Base-by-base conservation (phyloP, 2,797 vertebrate species). In the Peromyscus eremicus region DNA sequence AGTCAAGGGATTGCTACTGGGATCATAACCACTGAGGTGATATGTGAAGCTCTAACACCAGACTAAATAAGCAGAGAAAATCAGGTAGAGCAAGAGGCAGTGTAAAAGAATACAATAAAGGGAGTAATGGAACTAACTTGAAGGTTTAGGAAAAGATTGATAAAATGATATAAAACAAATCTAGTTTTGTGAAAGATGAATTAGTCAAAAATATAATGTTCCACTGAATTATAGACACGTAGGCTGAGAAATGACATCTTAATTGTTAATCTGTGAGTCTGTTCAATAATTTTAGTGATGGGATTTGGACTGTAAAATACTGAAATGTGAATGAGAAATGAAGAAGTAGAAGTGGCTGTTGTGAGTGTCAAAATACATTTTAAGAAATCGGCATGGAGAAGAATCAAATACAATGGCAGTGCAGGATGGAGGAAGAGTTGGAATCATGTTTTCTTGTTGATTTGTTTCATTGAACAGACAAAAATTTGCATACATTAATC, bases 321-420 rank as follows among this genome's bases (percentile, higher is more conserved):
- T 92, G 29, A 92, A n/a, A 27, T 62, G 6, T 68, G 66, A 88
- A 68, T 89, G 49, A 81, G 87, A 92, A 91, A 92, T 88, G 43
- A 96, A 91, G 37, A 89, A 68, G 40, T 62, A 55, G 34, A 94
- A 57, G 32, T 25, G 79, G 9, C 37, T 70, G 3, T 73, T 79
- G 89, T 60, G 13, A 93, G 34, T 79, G 43, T 90, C 40, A 87
- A 79, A 96, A 82, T 82, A 86, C 89, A 34, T 89, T 75, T 66
- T 11, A 87, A 80, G 66, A 75, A 77, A 21, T 46, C 88, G 75
- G 6, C 52, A 25, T 13, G 43, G 34, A 70, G n/a, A 79, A n/a
- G 17, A 83, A 66, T 84, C 3, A 40, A 32, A 32, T 66, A 16
- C 19, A 43, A 21, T 46, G 29, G 3, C 57, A 43, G 1, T 34